These are phyloP conservation scores for Nestor notabilis DNA, from an alignment of 2,113 vertebrate species.

Conservation along the genomic window DNA sequence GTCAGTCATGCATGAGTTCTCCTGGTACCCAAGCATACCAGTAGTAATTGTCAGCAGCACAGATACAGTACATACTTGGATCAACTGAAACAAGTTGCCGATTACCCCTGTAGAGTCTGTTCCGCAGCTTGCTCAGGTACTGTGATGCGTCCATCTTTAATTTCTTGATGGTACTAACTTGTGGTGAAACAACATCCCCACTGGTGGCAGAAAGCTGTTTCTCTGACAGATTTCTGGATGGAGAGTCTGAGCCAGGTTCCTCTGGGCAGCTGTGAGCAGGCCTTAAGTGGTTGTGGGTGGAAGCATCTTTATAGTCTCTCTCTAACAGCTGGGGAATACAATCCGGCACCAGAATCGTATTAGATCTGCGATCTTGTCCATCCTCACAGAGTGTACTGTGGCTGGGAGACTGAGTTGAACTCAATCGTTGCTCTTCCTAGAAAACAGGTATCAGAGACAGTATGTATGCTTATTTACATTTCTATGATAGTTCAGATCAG, in stretches of 20 bases:
- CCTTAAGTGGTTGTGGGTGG: neutral
- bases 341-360: neutral
- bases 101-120: slow-evolving; percentile 58
- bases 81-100: slow-evolving; percentile 66
- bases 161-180: neutral
- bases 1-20: neutral
- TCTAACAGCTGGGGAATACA: neutral
- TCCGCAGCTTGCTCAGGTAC: slow-evolving; percentile 13
- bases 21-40: neutral
- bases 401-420: neutral
- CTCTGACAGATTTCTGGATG: neutral
- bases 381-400: neutral
- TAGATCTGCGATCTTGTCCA: neutral
- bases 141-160: neutral
- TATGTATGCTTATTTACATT: neutral
- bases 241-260: neutral
- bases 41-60: neutral
- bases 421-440: slow-evolving; percentile 57
- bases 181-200: neutral
- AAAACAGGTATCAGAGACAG: slow-evolving; percentile 9
- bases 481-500: neutral
- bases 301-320: neutral
- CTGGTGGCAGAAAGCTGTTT: neutral
- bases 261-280: neutral
- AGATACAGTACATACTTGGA: slow-evolving; percentile 73